Percentiles rank a stretch among this genome's conserved stretches.
These are phyloP conservation scores for Hippocampus zosterae DNA, from an alignment of 2,113 vertebrate genomes.

Conservation along the genomic window DNA sequence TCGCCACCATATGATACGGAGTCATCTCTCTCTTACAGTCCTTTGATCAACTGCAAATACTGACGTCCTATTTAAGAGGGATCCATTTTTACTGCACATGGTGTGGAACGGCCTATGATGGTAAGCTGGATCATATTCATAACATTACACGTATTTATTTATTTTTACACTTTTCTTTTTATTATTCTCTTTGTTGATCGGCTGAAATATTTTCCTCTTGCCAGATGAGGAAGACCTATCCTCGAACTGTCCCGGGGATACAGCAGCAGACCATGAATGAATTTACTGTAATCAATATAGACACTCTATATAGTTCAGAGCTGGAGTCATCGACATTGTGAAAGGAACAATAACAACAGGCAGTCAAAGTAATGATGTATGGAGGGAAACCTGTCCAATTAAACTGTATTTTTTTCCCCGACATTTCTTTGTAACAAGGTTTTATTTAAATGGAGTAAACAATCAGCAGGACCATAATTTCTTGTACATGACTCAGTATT, in stretches of 20 bases:
- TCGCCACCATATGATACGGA: too few species aligned
- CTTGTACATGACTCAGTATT: not conserved
- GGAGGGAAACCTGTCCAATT: not conserved
- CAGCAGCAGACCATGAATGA: constrained; percentile 83
- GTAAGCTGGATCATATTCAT: constrained; percentile 62
- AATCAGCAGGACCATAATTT: not conserved
- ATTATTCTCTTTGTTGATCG: constrained; percentile 2
- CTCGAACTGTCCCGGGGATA: constrained; percentile 86
- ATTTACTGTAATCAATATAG: not conserved
- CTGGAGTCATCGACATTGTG: not conserved
- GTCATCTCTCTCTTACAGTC: constrained; percentile 65
- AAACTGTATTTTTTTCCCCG: too few species aligned
- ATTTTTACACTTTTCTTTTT: not conserved
- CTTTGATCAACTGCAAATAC: constrained; percentile 81
- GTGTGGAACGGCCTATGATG: constrained; percentile 92
- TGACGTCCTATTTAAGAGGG: constrained; percentile 87
- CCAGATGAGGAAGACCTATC: constrained; percentile 84
- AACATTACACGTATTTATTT: not conserved
- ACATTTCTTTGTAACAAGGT: not conserved
- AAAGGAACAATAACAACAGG: not conserved
- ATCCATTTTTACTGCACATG: constrained; percentile 91
- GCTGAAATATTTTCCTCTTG: constrained; percentile 6
- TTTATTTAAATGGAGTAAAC: not conserved
- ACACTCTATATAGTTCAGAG: not conserved
- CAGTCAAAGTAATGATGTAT: not conserved